Percentiles rank a stretch among this genome's conserved stretches.
Evolutionary conservation across 1,140 invertebrate genomes (phyloP).

Genomic region (Eciton burchellii): DNA sequence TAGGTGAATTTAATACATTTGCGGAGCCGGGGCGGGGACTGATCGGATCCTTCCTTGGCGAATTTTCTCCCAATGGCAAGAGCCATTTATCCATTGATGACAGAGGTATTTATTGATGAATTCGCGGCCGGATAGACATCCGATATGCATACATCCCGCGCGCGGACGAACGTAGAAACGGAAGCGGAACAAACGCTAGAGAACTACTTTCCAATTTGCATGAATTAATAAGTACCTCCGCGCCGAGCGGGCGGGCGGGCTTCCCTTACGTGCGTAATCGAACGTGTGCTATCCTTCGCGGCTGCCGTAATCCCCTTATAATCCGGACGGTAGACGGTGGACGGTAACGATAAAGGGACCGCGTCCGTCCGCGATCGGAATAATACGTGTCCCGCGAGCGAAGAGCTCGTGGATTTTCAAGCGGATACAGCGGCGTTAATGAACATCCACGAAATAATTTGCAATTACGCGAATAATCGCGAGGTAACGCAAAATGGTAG

Average conservation of each 20-base stretch:
- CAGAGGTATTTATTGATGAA: slow-evolving; percentile 3
- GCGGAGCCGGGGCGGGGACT: too few relatives aligned
- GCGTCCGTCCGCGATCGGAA: slow-evolving; percentile 28
- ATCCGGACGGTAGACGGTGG: slow-evolving; percentile 28
- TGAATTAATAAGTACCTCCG: slow-evolving; percentile 42
- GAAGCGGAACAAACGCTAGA: slow-evolving; percentile 2
- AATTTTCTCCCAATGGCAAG: too few relatives aligned
- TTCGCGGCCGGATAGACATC: background rate
- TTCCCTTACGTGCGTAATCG: slow-evolving; percentile 21
- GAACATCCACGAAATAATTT: slow-evolving; percentile 62
- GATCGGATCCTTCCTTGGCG: too few relatives aligned
- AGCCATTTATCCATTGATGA: too few relatives aligned
- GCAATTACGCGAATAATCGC: slow-evolving; percentile 56
- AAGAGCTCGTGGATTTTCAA: slow-evolving; percentile 53
- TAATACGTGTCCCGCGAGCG: background rate
- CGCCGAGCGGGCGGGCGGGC: background rate
- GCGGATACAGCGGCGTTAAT: slow-evolving; percentile 36
- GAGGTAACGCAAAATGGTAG: slow-evolving; percentile 38
- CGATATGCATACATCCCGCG: background rate
- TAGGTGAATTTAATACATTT: too few relatives aligned
- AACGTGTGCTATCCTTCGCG: slow-evolving; percentile 35
- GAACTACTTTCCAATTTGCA: slow-evolving; percentile 49
- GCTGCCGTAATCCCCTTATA: slow-evolving; percentile 40
- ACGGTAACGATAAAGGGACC: slow-evolving; percentile 52
- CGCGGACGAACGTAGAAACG: background rate